A percentile compares a stretch with the other conserved stretches of the same genome.
Conservation (phyloP, 2,888 invertebrate genomes). For the Ormyrus labotus region DNA sequence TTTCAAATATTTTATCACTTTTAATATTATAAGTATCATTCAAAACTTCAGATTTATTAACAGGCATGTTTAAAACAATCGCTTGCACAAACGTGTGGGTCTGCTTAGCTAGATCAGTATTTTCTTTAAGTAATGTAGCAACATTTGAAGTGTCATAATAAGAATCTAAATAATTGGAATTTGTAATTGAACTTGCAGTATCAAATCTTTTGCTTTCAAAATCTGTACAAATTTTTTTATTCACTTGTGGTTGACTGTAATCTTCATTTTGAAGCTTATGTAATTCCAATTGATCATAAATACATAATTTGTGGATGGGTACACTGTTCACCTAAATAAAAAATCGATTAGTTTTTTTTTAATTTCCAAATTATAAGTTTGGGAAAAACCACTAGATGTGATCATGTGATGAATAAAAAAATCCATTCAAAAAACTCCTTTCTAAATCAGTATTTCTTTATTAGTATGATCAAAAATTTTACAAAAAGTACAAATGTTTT, state of each 20-base stretch:
- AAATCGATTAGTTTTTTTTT: conserved; percentile 3
- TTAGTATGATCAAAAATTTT: conserved; percentile 25
- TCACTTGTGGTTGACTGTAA: too few relatives aligned
- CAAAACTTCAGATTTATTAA: background rate
- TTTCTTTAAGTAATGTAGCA: conserved; percentile 39
- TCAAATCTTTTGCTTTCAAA: background rate
- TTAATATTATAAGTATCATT: background rate
- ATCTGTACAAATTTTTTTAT: too few relatives aligned
- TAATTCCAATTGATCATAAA: conserved; percentile 36
- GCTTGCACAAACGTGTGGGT: conserved; percentile 46
- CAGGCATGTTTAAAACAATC: conserved; percentile 35
- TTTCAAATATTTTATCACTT: background rate
- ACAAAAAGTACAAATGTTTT: conserved; percentile 27
- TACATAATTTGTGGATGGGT: conserved; percentile 27
- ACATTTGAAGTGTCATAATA: conserved; percentile 22
- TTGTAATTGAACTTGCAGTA: conserved; percentile 5
- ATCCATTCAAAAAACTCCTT: conserved; percentile 3
- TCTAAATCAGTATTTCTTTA: conserved; percentile 27
- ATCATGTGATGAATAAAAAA: background rate
- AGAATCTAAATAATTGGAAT: conserved; percentile 3
- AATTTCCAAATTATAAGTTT: conserved; percentile 39
- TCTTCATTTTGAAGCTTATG: too few relatives aligned
- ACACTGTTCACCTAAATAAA: conserved; percentile 31
- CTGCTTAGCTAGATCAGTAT: conserved; percentile 33
- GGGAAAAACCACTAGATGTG: conserved; percentile 65